Evolutionary conservation across 2,113 vertebrate species (phyloP).

Genomic region (Penelope pileata): DNA sequence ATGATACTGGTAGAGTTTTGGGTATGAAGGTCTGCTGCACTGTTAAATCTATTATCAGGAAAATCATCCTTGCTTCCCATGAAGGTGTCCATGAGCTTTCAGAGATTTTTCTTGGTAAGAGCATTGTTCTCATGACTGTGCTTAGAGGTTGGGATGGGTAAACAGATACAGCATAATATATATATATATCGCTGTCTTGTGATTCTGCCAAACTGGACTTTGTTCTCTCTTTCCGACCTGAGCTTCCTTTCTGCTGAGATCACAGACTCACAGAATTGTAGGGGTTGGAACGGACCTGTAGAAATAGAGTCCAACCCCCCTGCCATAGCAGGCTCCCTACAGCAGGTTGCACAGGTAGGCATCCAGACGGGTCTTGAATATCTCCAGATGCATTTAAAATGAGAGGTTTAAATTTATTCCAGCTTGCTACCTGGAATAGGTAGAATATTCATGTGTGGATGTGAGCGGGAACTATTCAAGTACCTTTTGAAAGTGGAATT

Average conservation of each 20-base stretch:
- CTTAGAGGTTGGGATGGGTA: neutral
- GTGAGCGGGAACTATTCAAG: neutral
- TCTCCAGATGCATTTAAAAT: too few relatives aligned
- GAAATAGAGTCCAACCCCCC: too few relatives aligned
- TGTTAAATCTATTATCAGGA: neutral
- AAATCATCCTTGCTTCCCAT: neutral
- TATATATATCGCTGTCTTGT: neutral
- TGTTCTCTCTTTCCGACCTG: neutral
- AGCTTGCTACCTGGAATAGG: neutral
- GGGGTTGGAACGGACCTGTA: too few relatives aligned
- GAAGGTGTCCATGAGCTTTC: neutral
- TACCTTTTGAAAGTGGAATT: neutral
- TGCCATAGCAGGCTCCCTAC: too few relatives aligned
- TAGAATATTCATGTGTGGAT: neutral
- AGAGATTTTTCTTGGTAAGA: neutral
- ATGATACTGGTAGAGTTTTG: neutral
- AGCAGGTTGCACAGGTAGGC: too few relatives aligned
- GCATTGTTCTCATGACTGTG: neutral
- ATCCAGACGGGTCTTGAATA: too few relatives aligned
- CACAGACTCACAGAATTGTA: too few relatives aligned
- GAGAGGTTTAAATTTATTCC: neutral
- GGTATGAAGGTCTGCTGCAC: neutral
- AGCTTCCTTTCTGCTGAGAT: neutral
- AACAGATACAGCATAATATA: neutral
- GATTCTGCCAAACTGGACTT: neutral